Evolutionary conservation across 2,113 vertebrate genomes (phyloP), one percentile per base, ranked within the genome.

Genomic region (Penelope pileata): DNA sequence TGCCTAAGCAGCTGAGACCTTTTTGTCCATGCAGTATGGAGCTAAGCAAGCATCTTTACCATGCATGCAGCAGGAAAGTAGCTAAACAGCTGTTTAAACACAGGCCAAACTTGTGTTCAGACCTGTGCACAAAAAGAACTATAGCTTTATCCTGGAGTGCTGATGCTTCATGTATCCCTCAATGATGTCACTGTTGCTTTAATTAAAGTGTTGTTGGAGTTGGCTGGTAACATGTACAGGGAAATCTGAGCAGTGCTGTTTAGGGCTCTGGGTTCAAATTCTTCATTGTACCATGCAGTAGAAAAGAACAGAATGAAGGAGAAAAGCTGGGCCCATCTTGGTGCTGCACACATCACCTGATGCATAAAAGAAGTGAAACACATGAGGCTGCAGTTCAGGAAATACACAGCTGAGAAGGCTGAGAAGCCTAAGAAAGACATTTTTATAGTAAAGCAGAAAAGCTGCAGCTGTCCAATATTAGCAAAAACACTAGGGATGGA

Each of bases 261-360:
- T n/a, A n/a, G n/a, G n/a, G n/a, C n/a, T n/a, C n/a, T 51, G 66
- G 4, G 30, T 50, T 69, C 32, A 53, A 34, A 64, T 30, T 15
- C 59, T 8, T 30, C 14, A 0, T 29, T 34, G 13, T 8, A 1
- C 81, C 2, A 36, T 0, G 66, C 36, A 42, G 12, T 13, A 14
- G 59, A 29, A 53, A 64, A 64, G 60, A 78, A 43, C 27, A 64
- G 64, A 40, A 51, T 2, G 59, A 14, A 64, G 64, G 7, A 45
- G 76, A 54, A 12, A 50, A 60, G 54, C 22, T 15, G 72, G 53
- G 54, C 9, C 48, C 66, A 5, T 6, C 7, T 1, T 5, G 43
- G 80, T 38, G 40, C 27, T 38, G 8, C 67, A 7, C 24, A 9
- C 59, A 30, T 17, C n/a, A 10, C 2, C 13, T 42, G 3, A 67